phyloP scores from a whole-genome alignment of 2,113 vertebrate species.

The Galemys pyrenaicus region DNA sequence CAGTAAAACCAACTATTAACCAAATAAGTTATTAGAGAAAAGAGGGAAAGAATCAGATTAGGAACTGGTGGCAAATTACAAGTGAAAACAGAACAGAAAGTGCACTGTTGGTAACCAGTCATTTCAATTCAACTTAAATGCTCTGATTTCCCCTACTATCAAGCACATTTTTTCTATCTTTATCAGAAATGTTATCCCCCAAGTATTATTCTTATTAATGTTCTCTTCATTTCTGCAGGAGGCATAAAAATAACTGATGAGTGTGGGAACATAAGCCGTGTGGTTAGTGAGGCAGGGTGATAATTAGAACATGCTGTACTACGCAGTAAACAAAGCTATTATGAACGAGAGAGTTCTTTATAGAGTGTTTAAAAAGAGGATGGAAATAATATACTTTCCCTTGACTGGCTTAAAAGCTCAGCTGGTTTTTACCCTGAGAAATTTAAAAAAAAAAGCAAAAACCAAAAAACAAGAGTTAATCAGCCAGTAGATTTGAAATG shows the following conservation, averaged over 20 bases:
- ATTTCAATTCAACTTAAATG: neutral
- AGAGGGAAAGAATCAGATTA: neutral
- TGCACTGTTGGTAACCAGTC: neutral
- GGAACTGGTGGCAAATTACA: neutral
- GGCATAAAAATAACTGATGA: slow-evolving; percentile 88
- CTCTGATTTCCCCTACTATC: slow-evolving; percentile 54
- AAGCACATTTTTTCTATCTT: slow-evolving; percentile 68
- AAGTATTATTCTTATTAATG: slow-evolving; percentile 87
- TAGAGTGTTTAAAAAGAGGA: slow-evolving; percentile 84
- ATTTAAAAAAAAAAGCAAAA: slow-evolving; percentile 57
- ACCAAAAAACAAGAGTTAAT: slow-evolving; percentile 61
- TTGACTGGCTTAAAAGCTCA: slow-evolving; percentile 80
- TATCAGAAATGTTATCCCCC: slow-evolving; percentile 76
- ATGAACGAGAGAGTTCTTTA: slow-evolving; percentile 85
- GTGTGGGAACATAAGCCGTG: slow-evolving; percentile 85
- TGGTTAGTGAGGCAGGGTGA: slow-evolving; percentile 88
- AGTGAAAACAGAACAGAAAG: slow-evolving; percentile 21
- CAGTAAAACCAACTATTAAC: neutral
- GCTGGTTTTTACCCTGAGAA: slow-evolving; percentile 67
- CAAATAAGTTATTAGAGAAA: neutral
- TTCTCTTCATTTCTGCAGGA: slow-evolving; percentile 84
- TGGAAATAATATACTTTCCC: slow-evolving; percentile 84
- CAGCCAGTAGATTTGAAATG: slow-evolving; percentile 56
- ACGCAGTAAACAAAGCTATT: slow-evolving; percentile 89
- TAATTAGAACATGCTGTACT: slow-evolving; percentile 89